A percentile compares a stretch with the other conserved stretches of the same genome.
Conservation (phyloP, 2,888 invertebrate species). For the Drosophila subquinaria region DNA sequence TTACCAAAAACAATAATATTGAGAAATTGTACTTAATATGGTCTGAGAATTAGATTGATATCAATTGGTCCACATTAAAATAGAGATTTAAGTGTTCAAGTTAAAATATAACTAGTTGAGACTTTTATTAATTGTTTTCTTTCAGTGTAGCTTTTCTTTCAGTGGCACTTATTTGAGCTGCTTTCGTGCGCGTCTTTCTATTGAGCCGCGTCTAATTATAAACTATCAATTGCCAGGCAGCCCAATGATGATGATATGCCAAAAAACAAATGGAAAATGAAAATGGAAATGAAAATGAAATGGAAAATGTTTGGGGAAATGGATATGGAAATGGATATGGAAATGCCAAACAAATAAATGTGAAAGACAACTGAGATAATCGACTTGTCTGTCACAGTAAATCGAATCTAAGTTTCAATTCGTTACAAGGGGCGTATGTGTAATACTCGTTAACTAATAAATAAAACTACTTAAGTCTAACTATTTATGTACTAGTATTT, state of each 20-base stretch:
- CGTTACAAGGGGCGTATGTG: conserved; percentile 19
- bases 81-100: no score
- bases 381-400: conserved; percentile 3
- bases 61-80: no score
- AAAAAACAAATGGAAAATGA: conserved; percentile 18
- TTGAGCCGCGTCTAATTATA: conserved; percentile 54
- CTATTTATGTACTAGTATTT: background rate
- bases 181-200: conserved; percentile 11
- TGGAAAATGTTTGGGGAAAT: background rate
- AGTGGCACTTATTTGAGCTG: conserved; percentile 20
- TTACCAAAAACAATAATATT: no score
- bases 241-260: conserved; percentile 16
- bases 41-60: no score
- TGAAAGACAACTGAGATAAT: conserved; percentile 10
- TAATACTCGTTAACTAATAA: conserved; percentile 9
- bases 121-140: background rate
- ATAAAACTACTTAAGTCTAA: conserved; percentile 21
- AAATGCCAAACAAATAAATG: conserved; percentile 18
- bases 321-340: no score
- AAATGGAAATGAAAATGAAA: conserved; percentile 4
- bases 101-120: no score
- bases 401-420: background rate
- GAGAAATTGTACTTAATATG: no score
- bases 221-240: conserved; percentile 44
- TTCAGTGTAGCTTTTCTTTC: conserved; percentile 6